phyloP scores from a whole-genome alignment of 2,113 vertebrate genomes.

The Penelope pileata region DNA sequence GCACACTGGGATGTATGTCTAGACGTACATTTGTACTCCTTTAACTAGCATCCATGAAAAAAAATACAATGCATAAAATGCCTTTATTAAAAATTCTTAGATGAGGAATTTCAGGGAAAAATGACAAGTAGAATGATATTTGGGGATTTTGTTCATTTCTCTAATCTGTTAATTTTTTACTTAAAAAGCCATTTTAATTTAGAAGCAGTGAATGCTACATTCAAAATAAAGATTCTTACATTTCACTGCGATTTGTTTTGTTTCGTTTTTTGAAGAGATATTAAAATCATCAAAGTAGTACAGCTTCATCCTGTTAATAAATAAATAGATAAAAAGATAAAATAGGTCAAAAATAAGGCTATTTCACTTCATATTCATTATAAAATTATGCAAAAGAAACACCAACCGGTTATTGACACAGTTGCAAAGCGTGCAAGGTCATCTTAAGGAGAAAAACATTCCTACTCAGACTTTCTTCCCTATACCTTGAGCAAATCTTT shows the following conservation, averaged over 20 bases:
- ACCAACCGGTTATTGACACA: background rate
- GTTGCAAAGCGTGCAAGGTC: background rate
- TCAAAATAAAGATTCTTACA: background rate
- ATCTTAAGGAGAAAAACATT: background rate
- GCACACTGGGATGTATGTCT: too few relatives aligned
- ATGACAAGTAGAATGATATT: background rate
- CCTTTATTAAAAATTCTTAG: background rate
- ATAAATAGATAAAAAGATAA: background rate
- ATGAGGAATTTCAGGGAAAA: background rate
- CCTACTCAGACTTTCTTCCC: background rate
- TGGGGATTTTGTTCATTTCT: background rate
- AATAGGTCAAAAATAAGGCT: background rate
- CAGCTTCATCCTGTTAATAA: background rate
- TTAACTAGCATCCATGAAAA: background rate
- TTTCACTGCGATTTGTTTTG: background rate
- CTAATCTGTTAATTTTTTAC: background rate
- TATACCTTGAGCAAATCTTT: slow-evolving; percentile 12
- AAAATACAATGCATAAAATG: background rate
- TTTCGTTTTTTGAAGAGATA: background rate
- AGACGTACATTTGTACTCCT: background rate
- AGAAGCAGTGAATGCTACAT: background rate
- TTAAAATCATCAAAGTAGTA: background rate
- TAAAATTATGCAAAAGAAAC: background rate
- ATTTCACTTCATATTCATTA: background rate
- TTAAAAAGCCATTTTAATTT: background rate